Base-by-base conservation (phyloP, 1,140 invertebrate species). In the Sycobia sp. region DNA sequence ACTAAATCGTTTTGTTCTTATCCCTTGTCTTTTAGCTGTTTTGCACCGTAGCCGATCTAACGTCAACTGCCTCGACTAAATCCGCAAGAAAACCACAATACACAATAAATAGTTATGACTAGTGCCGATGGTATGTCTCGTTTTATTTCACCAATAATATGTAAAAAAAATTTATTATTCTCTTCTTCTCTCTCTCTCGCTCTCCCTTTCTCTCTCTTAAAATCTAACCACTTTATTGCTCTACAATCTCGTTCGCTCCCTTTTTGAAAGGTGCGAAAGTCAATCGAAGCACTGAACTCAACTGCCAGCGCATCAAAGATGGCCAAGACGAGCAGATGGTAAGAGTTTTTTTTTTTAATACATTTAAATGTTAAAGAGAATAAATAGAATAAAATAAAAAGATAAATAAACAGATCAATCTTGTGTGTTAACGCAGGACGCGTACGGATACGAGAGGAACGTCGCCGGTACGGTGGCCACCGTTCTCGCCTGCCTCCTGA, bases 401-500 rank as follows among this genome's bases (percentile, higher is more conserved):
- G 20, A 44, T 18, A n/a, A n/a, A n/a, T n/a, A n/a, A n/a, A n/a
- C n/a, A n/a, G n/a, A n/a, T n/a, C n/a, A n/a, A n/a, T n/a, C n/a
- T n/a, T n/a, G n/a, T n/a, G n/a, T 25, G 3, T 27, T 36, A 49
- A 58, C 22, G 25, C 49, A 61, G 57, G 47, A 51, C 4, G 84
- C 91, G 55, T 82, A 82, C 67, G 90, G 90, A 14, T 93, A 88
- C 70, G 78, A 84, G 47, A 77, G 76, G 36, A 86, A 83, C 67
- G 56, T 69, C 34, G 20, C 81, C 1, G 83, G 80, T 63, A 84
- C 80, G 1, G 66, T 83, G 22, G 13, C 89, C 1, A 88, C 85
- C 22, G 90, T 86, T 83, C 51, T 88, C 0, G 79, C 85, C 5
- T 88, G 89, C 55, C 68, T 90, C 2, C 47, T 92, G 10, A 90